Base-by-base conservation (phyloP, 2,888 invertebrate genomes). In the Noctua pronuba region DNA sequence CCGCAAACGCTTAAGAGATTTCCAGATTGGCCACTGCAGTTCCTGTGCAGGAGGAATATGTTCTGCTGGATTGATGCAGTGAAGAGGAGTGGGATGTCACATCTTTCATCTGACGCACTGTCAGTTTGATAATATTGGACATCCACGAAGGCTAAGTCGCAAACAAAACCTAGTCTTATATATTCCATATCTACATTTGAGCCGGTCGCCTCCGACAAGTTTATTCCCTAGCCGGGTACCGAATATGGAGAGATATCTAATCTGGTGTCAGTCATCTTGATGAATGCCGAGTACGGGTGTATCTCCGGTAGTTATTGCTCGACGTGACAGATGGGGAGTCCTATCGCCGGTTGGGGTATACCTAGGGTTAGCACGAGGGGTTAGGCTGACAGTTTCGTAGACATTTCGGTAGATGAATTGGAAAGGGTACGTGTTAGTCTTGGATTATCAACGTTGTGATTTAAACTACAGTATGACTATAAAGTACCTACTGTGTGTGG, bases 191-290 rank as follows among this genome's bases (percentile, higher is more conserved):
- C 58, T 74, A 66, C 49, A 64, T 83, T 83, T 73, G 69, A 41
- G 31, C 58, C 66, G 58, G 55, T 60, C n/a, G 49, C 73, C 69
- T 75, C 68, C 44, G 73, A 78, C 82, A 85, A 82, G 84, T 76
- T 84, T 84, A 84, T 81, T 84, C 85, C 79, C 82, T 73, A 38
- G 82, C 38, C 44, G 85, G 77, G 69, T 75, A 52, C 74, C 46
- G 84, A 78, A 81, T 84, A 85, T 85, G 82, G 74, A 82, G 85
- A 66, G 85, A 66, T 85, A 85, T 79, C 70, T 85, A 83, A 85
- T 85, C 79, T 85, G 64, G 70, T 77, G 85, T 85, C 85, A 85
- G 79, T 85, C 85, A 83, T 77, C 75, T 85, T 85, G 85, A 83
- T 82, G 79, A 82, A 85, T 83, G 85, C 75, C 55, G 82, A 85